Conservation (phyloP, 2,113 vertebrate genomes). For the Pristiophorus japonicus region DNA sequence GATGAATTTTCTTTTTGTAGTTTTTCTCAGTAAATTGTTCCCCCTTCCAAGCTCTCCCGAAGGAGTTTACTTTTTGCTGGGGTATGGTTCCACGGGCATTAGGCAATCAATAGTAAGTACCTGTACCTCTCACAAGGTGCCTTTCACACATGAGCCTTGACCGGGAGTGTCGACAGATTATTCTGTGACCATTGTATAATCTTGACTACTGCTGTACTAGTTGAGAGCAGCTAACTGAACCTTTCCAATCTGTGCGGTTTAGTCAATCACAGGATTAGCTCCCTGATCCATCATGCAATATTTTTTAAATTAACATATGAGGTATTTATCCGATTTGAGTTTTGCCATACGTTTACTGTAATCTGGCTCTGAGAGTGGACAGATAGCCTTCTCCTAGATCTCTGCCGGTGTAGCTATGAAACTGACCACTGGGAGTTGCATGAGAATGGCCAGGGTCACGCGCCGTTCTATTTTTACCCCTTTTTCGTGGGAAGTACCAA, state of each 20-base stretch:
- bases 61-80: background rate
- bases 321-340: slow-evolving; percentile 1
- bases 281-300: too few species aligned
- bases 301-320: too few species aligned
- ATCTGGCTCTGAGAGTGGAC: too few species aligned
- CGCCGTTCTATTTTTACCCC: background rate
- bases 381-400: background rate
- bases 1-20: background rate
- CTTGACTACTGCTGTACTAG: background rate
- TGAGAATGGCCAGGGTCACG: background rate
- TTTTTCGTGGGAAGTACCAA: background rate
- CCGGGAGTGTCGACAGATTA: background rate
- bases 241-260: background rate
- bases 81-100: background rate
- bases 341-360: background rate
- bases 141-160: background rate
- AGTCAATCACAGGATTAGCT: background rate
- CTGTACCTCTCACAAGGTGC: background rate
- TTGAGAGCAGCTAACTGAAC: background rate
- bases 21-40: background rate
- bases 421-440: background rate
- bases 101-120: background rate
- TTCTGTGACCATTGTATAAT: background rate
- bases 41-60: background rate
- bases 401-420: background rate